phyloP scores from a whole-genome alignment of 2,797 vertebrate species.

The Delichon dasypus region DNA sequence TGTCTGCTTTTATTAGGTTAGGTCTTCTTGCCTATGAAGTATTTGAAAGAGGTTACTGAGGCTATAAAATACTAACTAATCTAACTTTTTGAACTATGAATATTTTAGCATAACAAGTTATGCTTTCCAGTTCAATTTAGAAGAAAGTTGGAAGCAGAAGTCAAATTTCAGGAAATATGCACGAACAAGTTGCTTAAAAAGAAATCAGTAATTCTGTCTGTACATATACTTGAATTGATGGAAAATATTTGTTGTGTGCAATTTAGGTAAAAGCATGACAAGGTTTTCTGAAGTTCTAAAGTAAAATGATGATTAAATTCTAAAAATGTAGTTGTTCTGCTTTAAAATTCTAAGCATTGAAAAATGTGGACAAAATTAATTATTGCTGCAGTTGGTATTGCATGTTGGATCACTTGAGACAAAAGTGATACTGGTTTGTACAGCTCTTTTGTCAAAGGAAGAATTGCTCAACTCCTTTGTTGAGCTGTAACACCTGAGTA shows the following conservation, averaged over 20 bases:
- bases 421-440: neutral
- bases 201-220: neutral
- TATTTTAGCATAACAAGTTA: conserved; percentile 17
- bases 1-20: neutral
- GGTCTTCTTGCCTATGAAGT: neutral
- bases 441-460: conserved; percentile 7
- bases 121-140: neutral
- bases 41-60: conserved; percentile 2
- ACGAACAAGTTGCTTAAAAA: neutral
- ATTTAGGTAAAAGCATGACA: neutral
- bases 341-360: neutral
- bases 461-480: conserved; percentile 26
- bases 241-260: neutral
- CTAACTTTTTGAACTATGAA: neutral
- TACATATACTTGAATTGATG: neutral
- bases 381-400: neutral
- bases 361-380: neutral
- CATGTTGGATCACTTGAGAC: neutral
- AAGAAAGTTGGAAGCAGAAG: neutral
- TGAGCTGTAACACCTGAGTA: neutral
- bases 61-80: conserved; percentile 4
- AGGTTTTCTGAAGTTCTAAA: neutral
- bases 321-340: neutral
- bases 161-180: neutral
- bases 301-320: neutral